Evolutionary conservation across 2,113 vertebrate genomes (phyloP).

Genomic region (Elephas maximus): DNA sequence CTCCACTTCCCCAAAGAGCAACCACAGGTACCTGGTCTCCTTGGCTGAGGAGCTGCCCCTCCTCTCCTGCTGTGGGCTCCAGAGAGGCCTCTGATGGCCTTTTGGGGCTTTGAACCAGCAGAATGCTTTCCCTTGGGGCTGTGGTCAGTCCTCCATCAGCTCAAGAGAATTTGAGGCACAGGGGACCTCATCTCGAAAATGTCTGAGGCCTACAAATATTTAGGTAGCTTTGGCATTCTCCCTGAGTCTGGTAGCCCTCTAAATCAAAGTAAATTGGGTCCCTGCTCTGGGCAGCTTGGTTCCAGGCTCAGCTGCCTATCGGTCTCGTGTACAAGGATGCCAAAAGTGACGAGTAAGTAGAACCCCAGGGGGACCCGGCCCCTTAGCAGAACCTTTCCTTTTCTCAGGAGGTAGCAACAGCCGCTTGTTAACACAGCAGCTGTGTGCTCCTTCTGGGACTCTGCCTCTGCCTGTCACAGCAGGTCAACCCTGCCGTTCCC

Average conservation of each 20-base stretch:
- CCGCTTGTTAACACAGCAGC: neutral
- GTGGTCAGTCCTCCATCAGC: neutral
- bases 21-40: slow-evolving; percentile 90
- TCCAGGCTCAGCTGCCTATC: neutral
- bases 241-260: neutral
- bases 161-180: neutral
- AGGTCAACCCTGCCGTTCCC: neutral
- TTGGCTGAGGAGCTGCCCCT: neutral
- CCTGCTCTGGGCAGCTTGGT: neutral
- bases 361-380: neutral
- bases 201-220: neutral
- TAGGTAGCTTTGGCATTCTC: neutral
- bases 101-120: neutral
- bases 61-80: neutral
- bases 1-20: slow-evolving; percentile 95
- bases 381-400: neutral
- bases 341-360: neutral
- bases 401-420: neutral
- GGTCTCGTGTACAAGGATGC: neutral
- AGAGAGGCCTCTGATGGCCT: neutral
- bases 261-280: neutral
- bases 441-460: neutral
- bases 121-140: neutral
- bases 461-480: neutral
- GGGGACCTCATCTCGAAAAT: neutral